Conservation (phyloP, 2,888 invertebrate genomes). For the Phengaris arion region DNA sequence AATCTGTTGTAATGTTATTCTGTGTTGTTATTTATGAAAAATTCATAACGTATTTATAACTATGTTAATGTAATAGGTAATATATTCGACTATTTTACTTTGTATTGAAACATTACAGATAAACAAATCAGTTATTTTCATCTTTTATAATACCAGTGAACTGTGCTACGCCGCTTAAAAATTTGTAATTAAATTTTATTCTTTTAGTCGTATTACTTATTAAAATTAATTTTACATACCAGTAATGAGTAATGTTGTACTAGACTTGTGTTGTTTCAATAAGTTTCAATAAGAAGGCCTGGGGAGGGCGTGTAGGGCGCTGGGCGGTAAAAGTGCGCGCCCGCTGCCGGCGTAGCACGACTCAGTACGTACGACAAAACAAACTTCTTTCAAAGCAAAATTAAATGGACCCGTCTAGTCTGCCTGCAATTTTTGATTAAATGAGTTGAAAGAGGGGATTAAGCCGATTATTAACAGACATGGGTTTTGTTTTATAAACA, state of each 20-base stretch:
- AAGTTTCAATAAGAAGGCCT: neutral
- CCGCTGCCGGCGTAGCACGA: constrained; percentile 12
- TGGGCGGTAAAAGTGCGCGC: neutral
- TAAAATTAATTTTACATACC: neutral
- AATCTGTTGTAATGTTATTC: neutral
- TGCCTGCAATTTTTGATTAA: constrained; percentile 46
- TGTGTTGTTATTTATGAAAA: neutral
- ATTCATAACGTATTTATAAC: neutral
- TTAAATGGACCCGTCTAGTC: constrained; percentile 45
- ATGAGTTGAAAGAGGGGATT: constrained; percentile 48
- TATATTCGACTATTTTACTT: too few species aligned
- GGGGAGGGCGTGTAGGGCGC: neutral
- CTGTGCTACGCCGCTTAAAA: too few species aligned
- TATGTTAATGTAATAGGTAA: neutral
- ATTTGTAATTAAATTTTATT: too few species aligned
- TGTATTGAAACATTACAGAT: too few species aligned
- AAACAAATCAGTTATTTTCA: too few species aligned
- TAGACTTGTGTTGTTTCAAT: neutral
- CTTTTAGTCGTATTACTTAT: too few species aligned
- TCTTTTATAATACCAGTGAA: too few species aligned
- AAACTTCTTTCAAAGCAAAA: constrained; percentile 43
- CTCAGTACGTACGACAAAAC: constrained; percentile 38
- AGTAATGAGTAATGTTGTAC: neutral
- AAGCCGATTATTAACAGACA: constrained; percentile 64
- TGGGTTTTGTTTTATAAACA: constrained; percentile 49